Percentiles rank a stretch among this genome's conserved stretches.
Conservation (phyloP, 2,888 invertebrate species). For the Hybos culiciformis region DNA sequence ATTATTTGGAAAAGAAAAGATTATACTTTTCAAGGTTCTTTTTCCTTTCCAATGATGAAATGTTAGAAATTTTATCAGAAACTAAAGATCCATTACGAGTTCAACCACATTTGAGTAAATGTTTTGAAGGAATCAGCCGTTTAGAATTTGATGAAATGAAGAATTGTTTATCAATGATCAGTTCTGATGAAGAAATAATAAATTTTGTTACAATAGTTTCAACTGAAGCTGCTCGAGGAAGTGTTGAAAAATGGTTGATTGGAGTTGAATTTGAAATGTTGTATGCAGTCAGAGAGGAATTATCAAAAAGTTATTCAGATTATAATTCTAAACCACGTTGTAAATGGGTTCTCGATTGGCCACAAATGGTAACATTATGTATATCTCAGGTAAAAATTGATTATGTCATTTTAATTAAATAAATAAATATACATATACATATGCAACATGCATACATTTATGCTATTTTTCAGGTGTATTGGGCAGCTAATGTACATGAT, state of each 20-base stretch:
- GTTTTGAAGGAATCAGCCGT: conserved; percentile 52
- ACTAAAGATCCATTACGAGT: conserved; percentile 47
- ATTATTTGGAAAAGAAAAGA: conserved; percentile 51
- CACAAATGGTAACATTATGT: conserved; percentile 50
- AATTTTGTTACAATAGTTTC: conserved; percentile 37
- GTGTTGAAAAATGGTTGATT: conserved; percentile 54
- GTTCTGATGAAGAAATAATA: conserved; percentile 45
- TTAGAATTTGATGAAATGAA: conserved; percentile 38
- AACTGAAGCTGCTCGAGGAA: conserved; percentile 41
- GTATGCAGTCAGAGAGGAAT: conserved; percentile 38
- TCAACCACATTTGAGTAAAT: conserved; percentile 50
- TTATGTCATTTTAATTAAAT: too few species aligned
- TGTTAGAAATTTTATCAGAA: conserved; percentile 57
- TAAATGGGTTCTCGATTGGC: conserved; percentile 45
- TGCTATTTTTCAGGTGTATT: too few species aligned
- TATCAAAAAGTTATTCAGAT: conserved; percentile 31
- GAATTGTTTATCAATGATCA: conserved; percentile 46
- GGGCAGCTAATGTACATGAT: conserved; percentile 49
- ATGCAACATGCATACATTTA: too few species aligned
- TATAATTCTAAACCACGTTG: conserved; percentile 34
- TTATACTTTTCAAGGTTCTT: conserved; percentile 58
- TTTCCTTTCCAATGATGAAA: conserved; percentile 61
- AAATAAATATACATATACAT: too few species aligned
- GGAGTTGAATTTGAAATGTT: conserved; percentile 49
- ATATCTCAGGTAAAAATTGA: too few species aligned